Percentiles rank a stretch among this genome's conserved stretches.
Conservation (phyloP, 2,113 vertebrate species). For the Syngnathus typhle region DNA sequence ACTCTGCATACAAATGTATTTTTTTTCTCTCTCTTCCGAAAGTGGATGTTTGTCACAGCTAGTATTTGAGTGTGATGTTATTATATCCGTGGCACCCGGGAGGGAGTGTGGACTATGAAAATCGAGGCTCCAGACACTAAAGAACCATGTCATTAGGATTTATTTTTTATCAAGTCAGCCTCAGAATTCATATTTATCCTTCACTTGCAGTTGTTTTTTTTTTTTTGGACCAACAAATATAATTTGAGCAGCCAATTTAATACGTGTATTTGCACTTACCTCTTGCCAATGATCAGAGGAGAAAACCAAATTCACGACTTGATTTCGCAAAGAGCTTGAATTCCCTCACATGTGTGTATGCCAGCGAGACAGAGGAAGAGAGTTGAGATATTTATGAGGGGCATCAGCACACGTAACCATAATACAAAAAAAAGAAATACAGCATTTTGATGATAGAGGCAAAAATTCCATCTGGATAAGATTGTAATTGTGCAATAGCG, state of each 20-base stretch:
- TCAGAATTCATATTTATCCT: conserved; percentile 53
- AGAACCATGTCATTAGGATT: conserved; percentile 56
- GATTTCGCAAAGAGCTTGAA: conserved; percentile 64
- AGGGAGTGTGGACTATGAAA: conserved; percentile 44
- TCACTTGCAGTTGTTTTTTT: conserved; percentile 41
- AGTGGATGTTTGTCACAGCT: conserved; percentile 32
- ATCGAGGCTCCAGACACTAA: conserved; percentile 54
- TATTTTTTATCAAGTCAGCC: conserved; percentile 20
- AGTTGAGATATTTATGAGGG: not conserved
- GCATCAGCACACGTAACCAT: not conserved
- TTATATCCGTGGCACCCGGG: conserved; percentile 60
- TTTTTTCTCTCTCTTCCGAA: conserved; percentile 13
- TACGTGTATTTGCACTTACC: conserved; percentile 65
- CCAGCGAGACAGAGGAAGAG: not conserved
- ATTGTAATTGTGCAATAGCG: not conserved
- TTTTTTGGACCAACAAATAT: conserved; percentile 58
- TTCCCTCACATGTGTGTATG: conserved; percentile 8
- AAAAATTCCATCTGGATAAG: not conserved
- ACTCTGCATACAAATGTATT: conserved; percentile 30
- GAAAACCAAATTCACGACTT: conserved; percentile 40
- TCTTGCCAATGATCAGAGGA: conserved; percentile 48
- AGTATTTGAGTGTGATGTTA: conserved; percentile 48
- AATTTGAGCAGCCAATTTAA: conserved; percentile 56
- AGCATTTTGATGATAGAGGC: not conserved
- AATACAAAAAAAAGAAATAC: not conserved